phyloP scores from a whole-genome alignment of 1,140 invertebrate species.

The Microplitis demolitor region DNA sequence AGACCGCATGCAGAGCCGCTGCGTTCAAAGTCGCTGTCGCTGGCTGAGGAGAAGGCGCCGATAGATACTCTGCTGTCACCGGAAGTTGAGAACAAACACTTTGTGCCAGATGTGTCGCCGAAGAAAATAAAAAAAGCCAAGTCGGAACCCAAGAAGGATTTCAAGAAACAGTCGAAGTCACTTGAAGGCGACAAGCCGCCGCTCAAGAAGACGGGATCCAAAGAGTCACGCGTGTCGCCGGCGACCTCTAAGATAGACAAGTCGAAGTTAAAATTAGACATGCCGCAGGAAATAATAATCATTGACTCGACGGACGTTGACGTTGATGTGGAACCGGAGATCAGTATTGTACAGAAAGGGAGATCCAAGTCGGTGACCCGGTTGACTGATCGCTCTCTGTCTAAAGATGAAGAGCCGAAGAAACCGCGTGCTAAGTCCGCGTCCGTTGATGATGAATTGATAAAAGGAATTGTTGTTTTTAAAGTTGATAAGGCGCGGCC shows the following conservation, averaged over 20 bases:
- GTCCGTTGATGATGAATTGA: slow-evolving; percentile 56
- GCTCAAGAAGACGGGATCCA: slow-evolving; percentile 50
- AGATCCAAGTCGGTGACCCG: slow-evolving; percentile 57
- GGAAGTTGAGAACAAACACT: slow-evolving; percentile 56
- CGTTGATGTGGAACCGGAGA: slow-evolving; percentile 39
- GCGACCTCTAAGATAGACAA: slow-evolving; percentile 55
- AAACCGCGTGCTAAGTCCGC: slow-evolving; percentile 51
- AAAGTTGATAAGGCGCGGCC: slow-evolving; percentile 52
- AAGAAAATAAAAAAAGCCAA: slow-evolving; percentile 50
- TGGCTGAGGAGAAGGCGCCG: slow-evolving; percentile 59
- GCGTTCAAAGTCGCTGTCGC: slow-evolving; percentile 55
- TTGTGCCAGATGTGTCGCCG: slow-evolving; percentile 54
- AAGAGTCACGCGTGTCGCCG: slow-evolving; percentile 48
- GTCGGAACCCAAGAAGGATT: slow-evolving; percentile 55
- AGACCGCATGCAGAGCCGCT: slow-evolving; percentile 56
- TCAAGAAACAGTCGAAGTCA: slow-evolving; percentile 59
- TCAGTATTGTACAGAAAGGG: slow-evolving; percentile 58
- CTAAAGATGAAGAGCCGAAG: slow-evolving; percentile 48
- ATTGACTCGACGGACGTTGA: slow-evolving; percentile 55
- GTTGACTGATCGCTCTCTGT: slow-evolving; percentile 49
- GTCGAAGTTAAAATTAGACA: slow-evolving; percentile 57
- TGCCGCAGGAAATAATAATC: slow-evolving; percentile 61
- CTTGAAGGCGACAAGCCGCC: slow-evolving; percentile 58
- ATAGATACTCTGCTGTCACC: slow-evolving; percentile 58
- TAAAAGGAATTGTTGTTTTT: slow-evolving; percentile 38